Percentiles rank a stretch among this genome's conserved stretches.
Evolutionary conservation across 53 echinoderm and acorn worm species (phyloP).

Genomic region (Stichopus horrens): DNA sequence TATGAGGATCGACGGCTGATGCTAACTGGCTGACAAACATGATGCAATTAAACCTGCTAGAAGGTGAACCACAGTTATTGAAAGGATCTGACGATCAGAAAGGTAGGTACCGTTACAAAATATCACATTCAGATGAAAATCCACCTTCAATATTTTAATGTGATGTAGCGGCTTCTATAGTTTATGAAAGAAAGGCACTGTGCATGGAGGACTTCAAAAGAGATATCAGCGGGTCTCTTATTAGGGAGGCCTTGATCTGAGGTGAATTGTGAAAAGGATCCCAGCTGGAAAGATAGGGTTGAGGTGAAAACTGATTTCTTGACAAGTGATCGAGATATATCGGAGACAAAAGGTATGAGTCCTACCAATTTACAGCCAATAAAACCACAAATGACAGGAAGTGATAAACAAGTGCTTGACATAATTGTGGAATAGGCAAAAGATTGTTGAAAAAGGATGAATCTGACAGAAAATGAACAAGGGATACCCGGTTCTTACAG

Average conservation of each 20-base stretch:
- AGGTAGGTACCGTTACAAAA: neutral
- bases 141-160: neutral
- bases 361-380: neutral
- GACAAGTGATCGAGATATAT: neutral
- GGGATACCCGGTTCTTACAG: too few species aligned
- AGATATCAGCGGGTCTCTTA: conserved; percentile 22
- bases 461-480: too few species aligned
- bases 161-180: neutral
- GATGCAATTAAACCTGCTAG: conserved; percentile 16
- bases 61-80: neutral
- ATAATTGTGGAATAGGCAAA: too few species aligned
- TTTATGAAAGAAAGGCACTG: neutral
- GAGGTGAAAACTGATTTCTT: neutral
- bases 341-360: neutral
- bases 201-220: conserved; percentile 10
- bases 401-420: too few species aligned
- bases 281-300: neutral
- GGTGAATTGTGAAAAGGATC: neutral
- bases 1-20: neutral
- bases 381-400: neutral
- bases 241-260: conserved; percentile 39
- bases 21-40: conserved; percentile 19
- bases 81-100: too few species aligned
- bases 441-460: too few species aligned
- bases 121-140: conserved; percentile 6